These are phyloP conservation scores for Chrosomus eos DNA, from an alignment of 2,797 vertebrate species.

Conservation along the genomic window DNA sequence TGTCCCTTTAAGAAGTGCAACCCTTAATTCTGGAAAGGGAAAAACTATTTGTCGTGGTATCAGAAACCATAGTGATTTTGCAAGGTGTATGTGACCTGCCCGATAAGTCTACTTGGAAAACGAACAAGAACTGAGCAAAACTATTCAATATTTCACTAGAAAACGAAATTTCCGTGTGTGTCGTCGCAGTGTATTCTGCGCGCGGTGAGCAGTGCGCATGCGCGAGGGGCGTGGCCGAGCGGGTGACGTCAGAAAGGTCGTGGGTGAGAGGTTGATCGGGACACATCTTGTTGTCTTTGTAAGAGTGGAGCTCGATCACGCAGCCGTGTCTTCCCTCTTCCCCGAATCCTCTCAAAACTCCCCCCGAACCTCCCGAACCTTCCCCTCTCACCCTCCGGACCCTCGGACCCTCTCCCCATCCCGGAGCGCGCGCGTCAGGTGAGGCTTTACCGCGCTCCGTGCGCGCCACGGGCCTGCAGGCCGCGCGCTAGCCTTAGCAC, in stretches of 20 bases:
- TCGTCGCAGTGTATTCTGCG: not conserved
- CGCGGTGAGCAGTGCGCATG: not conserved
- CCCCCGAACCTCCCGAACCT: slow-evolving; percentile 77
- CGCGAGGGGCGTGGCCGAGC: slow-evolving; percentile 12
- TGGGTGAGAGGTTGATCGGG: slow-evolving; percentile 78
- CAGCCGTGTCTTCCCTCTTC: slow-evolving; percentile 83
- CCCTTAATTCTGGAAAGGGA: no score
- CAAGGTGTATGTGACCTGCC: no score
- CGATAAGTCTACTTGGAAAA: not conserved
- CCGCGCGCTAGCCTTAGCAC: slow-evolving; percentile 5
- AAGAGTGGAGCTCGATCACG: slow-evolving; percentile 82
- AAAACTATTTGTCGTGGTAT: no score
- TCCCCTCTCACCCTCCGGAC: slow-evolving; percentile 81
- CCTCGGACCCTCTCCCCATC: slow-evolving; percentile 74
- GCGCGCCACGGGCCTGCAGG: slow-evolving; percentile 30
- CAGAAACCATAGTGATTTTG: no score
- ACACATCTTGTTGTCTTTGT: slow-evolving; percentile 76
- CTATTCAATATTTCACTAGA: not conserved
- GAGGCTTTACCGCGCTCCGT: not conserved
- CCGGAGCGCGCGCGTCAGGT: slow-evolving; percentile 70
- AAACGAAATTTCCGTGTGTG: not conserved
- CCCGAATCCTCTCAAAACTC: slow-evolving; percentile 84
- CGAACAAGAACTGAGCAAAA: no score
- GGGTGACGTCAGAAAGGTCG: slow-evolving; percentile 55
- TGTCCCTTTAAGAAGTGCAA: no score